These are phyloP conservation scores for Pardosa pseudoannulata DNA, from an alignment of 2,888 invertebrate genomes.

Conservation along the genomic window DNA sequence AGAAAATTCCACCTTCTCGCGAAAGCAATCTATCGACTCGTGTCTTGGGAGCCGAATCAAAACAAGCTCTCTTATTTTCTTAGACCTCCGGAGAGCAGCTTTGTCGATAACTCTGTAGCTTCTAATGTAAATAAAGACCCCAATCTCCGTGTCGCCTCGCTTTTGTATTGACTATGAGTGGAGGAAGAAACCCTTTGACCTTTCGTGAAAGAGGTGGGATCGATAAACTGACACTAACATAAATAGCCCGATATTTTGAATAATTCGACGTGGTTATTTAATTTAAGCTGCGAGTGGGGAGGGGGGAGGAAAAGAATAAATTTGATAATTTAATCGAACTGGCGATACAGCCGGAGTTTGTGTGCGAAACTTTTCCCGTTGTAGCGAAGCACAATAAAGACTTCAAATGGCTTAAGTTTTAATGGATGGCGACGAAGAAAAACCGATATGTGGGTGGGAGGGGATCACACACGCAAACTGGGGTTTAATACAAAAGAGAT, in stretches of 20 bases:
- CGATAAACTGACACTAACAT: slow-evolving; percentile 1
- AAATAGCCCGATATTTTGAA: slow-evolving; percentile 2
- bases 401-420: no score
- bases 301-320: neutral
- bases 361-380: no score
- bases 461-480: no score
- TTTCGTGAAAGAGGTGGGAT: neutral
- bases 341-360: no score
- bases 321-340: neutral
- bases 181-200: neutral
- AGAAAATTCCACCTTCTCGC: neutral
- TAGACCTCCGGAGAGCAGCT: neutral
- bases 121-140: neutral
- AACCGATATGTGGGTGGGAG: no score
- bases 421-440: no score
- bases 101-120: neutral
- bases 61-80: slow-evolving; percentile 8
- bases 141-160: neutral
- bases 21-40: neutral
- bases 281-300: neutral
- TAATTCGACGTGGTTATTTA: neutral
- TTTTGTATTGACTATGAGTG: neutral
- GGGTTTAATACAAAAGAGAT: no score
- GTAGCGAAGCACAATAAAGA: no score
- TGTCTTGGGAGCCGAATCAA: neutral